Conservation (phyloP, 2,113 vertebrate genomes). For the Lophotis ruficrista region DNA sequence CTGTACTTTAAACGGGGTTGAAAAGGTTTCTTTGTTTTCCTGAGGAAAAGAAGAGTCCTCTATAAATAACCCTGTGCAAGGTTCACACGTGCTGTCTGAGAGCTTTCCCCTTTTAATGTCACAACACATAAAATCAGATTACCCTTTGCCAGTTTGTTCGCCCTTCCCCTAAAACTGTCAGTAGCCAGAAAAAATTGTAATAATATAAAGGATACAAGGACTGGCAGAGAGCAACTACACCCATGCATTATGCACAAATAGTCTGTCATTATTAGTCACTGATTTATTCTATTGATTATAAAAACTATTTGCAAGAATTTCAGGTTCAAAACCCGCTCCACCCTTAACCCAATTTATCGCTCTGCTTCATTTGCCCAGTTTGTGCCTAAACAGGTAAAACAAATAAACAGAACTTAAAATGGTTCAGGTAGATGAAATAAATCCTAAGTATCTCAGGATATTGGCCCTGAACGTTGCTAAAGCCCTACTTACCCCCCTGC, state of each 20-base stretch:
- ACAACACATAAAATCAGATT: background rate
- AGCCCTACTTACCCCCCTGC: background rate
- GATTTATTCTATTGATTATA: background rate
- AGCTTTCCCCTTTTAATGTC: background rate
- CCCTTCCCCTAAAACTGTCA: background rate
- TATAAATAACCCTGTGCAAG: conserved; percentile 11
- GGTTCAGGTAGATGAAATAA: background rate
- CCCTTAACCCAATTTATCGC: background rate
- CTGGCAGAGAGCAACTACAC: background rate
- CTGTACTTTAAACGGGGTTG: conserved; percentile 16
- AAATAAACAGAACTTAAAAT: background rate
- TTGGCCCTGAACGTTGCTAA: background rate
- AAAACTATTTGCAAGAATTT: background rate
- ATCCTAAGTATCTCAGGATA: background rate
- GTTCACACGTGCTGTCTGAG: background rate
- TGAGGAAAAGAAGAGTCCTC: background rate
- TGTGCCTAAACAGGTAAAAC: background rate
- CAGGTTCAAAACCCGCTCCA: background rate
- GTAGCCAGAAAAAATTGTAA: background rate
- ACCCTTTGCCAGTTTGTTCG: background rate
- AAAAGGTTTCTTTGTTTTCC: conserved; percentile 48
- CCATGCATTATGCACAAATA: background rate
- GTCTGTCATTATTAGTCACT: background rate
- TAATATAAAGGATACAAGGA: background rate
- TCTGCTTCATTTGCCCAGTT: background rate